Base-by-base conservation (phyloP, 1,140 invertebrate species). In the Protaetia brevitarsis region DNA sequence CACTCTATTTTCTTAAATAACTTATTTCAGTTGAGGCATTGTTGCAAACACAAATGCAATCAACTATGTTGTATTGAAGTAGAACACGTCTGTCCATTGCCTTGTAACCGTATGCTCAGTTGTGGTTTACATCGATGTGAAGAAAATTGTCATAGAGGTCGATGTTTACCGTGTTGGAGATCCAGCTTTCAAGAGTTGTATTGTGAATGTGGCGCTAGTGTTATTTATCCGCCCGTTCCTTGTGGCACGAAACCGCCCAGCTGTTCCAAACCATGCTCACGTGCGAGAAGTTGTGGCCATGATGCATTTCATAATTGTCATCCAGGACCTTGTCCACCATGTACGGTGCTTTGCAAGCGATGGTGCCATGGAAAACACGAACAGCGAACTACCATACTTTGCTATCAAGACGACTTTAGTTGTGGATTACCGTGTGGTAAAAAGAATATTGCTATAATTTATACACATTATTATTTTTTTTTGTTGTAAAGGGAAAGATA, bases 291-390 rank as follows among this genome's bases (percentile, higher is more conserved):
- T 0, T 98, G 96, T 80, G 84, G 83, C 13, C 96, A 98, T 82
- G 82, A 87, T 28, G 86, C 90, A 0, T 84, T 87, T 69, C 94
- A 96, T 77, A 82, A 81, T 34, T 95, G 93, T 76, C 92, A 94
- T 74, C 85, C 83, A 63, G 86, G 88, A 13, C 77, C 84, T 29
- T 99, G 97, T 79, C 95, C 96, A n/a, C 96, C 95, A 3, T 99
- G 96, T 80, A 91, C 93, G 21, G 88, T 93, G 41, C 85, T 98
- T 27, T 71, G 64, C 31, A 71, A 69, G 41, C 27, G 93, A 77
- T 89, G 86, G 80, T 98, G 96, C 77, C 88, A 93, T 75, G 95
- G 96, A 1, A 82, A 86, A 11, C 96, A 98, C 77, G 94, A 97
- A 86, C 80, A 92, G 66, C 82, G 94, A 6, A 91, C 91, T 72